Evolutionary conservation across 2,797 vertebrate species (phyloP).

Genomic region (Glyptemys insculpta): DNA sequence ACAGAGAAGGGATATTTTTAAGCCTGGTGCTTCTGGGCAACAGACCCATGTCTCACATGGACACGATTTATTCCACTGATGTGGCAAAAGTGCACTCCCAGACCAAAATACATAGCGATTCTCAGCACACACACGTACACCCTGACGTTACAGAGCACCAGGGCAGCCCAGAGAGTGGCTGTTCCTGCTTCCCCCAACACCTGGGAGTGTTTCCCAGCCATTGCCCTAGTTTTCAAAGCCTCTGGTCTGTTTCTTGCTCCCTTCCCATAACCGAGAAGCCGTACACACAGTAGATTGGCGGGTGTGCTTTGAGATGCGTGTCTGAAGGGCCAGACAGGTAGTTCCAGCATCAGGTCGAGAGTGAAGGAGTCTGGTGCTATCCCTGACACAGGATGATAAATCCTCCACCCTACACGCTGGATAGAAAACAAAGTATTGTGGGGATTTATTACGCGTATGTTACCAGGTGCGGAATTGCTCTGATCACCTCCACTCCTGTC

Average conservation of each 20-base stretch:
- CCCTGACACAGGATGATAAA: neutral
- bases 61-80: neutral
- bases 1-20: fast-evolving
- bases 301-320: neutral
- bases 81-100: neutral
- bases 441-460: neutral
- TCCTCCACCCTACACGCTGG: neutral
- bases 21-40: neutral
- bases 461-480: neutral
- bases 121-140: fast-evolving
- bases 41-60: fast-evolving
- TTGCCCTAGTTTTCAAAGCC: no score
- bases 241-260: neutral
- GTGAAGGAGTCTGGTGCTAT: neutral
- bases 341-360: neutral
- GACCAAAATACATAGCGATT: neutral
- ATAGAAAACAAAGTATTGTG: neutral
- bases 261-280: neutral
- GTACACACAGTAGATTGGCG: neutral
- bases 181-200: neutral
- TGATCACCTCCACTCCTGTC: neutral
- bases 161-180: neutral
- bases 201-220: neutral
- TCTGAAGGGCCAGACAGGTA: neutral
- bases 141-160: neutral